Evolutionary conservation across 2,888 invertebrate genomes (phyloP).

Genomic region (Digitonthophagus gazella): DNA sequence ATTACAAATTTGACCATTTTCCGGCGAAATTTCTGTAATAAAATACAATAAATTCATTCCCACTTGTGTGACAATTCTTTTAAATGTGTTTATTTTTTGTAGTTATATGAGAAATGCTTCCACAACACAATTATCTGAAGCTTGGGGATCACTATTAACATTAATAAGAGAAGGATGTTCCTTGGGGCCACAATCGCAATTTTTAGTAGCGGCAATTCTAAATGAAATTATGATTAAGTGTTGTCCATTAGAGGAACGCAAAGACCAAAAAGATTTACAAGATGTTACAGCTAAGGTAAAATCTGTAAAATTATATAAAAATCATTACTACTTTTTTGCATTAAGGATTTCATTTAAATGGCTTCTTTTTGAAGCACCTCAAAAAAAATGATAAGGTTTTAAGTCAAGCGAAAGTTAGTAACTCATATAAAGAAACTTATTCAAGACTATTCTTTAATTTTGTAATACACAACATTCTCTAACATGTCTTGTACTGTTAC

Average conservation of each 20-base stretch:
- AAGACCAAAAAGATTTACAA: conserved; percentile 77
- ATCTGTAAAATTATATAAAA: neutral
- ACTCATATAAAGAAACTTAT: no score
- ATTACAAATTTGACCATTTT: neutral
- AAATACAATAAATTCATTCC: neutral
- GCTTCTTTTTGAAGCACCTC: no score
- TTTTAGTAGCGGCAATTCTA: conserved; percentile 73
- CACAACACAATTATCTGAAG: conserved; percentile 69
- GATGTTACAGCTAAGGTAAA: conserved; percentile 66
- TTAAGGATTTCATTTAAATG: no score
- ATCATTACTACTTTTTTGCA: no score
- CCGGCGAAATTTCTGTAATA: neutral
- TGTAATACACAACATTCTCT: no score
- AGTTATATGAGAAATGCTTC: conserved; percentile 67
- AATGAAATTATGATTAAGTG: conserved; percentile 82
- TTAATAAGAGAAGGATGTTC: conserved; percentile 73
- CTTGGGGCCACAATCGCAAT: conserved; percentile 73
- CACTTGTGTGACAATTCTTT: neutral
- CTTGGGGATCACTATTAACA: conserved; percentile 74
- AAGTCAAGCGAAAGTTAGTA: no score
- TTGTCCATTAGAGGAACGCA: conserved; percentile 71
- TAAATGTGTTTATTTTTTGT: conserved; percentile 31
- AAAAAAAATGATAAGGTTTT: no score
- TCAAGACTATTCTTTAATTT: no score
- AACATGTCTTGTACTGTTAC: no score